These are phyloP conservation scores for Piscicola geometra DNA, from an alignment of 2,888 invertebrate species.

Conservation along the genomic window DNA sequence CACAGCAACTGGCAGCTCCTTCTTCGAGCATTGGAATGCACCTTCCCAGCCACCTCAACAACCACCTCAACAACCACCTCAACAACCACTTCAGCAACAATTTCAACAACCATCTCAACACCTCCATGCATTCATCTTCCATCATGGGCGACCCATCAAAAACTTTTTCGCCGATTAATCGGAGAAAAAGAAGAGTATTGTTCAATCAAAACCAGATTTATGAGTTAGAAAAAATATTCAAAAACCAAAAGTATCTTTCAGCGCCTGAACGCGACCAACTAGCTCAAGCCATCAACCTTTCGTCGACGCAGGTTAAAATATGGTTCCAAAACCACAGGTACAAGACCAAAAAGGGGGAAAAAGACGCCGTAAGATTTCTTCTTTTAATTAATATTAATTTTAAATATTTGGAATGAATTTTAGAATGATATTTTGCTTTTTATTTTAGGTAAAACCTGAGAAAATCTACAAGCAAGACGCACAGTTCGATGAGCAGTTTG, in stretches of 20 bases:
- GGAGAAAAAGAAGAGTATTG: constrained; percentile 38
- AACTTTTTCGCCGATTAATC: constrained; percentile 2
- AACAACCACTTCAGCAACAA: constrained; percentile 14
- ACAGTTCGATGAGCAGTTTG: not conserved
- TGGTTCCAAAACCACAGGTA: constrained; percentile 37
- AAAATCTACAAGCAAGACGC: not conserved
- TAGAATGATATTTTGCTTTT: not conserved
- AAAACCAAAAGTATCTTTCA: constrained; percentile 37
- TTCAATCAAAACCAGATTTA: constrained; percentile 38
- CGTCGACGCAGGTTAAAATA: constrained; percentile 38
- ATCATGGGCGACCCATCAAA: constrained; percentile 16
- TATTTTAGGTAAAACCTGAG: constrained; percentile 3
- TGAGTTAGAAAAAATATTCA: constrained; percentile 38
- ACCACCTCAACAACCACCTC: not conserved
- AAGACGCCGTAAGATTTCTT: too few relatives aligned
- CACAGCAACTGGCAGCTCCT: not conserved
- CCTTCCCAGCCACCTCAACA: not conserved
- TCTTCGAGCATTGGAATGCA: not conserved
- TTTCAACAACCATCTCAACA: not conserved
- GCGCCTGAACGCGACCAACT: constrained; percentile 40
- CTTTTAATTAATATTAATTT: not conserved
- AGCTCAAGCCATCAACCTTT: constrained; percentile 35
- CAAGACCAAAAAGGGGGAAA: constrained; percentile 35
- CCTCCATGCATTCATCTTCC: not conserved
- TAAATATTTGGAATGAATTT: not conserved